These are phyloP conservation scores for Enteromius anoplus DNA, from an alignment of 2,797 vertebrate species.

Conservation along the genomic window DNA sequence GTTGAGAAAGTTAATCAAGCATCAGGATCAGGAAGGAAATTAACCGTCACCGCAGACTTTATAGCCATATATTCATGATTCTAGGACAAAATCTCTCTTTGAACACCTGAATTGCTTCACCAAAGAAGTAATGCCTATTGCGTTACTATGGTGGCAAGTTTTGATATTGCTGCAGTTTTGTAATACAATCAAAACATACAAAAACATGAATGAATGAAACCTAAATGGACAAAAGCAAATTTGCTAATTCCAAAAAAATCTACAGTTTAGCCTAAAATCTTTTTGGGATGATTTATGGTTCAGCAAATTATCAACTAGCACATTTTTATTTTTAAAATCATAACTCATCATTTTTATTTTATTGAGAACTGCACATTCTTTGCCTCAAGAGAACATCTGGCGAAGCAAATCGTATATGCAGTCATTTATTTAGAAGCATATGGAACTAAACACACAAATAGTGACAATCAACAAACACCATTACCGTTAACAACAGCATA, in stretches of 20 bases:
- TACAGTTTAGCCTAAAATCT: neutral
- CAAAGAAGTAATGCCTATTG: neutral
- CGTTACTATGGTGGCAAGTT: neutral
- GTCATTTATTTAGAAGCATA: neutral
- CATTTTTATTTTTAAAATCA: neutral
- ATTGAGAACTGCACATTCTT: neutral
- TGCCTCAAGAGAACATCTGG: slow-evolving; percentile 5
- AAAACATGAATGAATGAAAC: neutral
- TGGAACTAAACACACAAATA: slow-evolving; percentile 5
- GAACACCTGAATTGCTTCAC: neutral
- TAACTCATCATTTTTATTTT: neutral
- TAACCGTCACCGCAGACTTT: neutral
- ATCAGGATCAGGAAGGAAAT: neutral
- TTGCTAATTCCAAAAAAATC: neutral
- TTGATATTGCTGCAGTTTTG: neutral
- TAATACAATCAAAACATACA: neutral
- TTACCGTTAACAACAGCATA: neutral
- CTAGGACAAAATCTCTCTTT: neutral
- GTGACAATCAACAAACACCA: neutral
- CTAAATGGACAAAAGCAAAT: neutral
- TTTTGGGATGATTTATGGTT: neutral
- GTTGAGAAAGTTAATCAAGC: neutral
- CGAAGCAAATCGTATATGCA: neutral
- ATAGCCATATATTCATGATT: neutral
- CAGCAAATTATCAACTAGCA: neutral